Base-by-base conservation (phyloP, 2,888 invertebrate genomes). In the Uloborus plumipes region DNA sequence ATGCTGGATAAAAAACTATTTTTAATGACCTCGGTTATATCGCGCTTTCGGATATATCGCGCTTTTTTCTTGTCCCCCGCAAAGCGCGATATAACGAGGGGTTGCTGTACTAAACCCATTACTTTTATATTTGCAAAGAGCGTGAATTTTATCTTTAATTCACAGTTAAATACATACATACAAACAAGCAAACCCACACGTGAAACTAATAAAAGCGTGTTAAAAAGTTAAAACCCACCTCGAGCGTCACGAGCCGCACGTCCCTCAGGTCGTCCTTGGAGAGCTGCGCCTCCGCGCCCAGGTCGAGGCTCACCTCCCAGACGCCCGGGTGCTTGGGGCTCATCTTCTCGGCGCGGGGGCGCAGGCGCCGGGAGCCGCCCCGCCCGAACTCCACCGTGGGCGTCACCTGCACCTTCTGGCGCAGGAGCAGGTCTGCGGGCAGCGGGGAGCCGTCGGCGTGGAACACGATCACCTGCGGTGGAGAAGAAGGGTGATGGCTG, bases 381-480 rank as follows among this genome's bases (percentile, higher is more conserved):
- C 89, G 89, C 67, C 91, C 89, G 88, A 91, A 91, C 69, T 92
- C 92, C 2, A 93, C 91, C 82, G 90, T 91, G 53, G 93, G 92
- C 16, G 90, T 90, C 16, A 96, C 91, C 86, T 92, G 91, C 90
- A 96, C 92, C 0, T 91, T 88, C 64, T 94, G 92, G 67, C 92
- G 91, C 0, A 89, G 88, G 58, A 95, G 90, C 76, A 93, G 92
- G 87, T 93, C 91, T 2, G 89, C 86, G 26, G 93, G 91, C 26
- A 97, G 90, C 0, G 93, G 93, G 0, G 97, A 96, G 1, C 96
- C 95, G 89, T 98, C 98, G 88, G 95, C 95, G 89, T 95, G 96
- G 1, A 96, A 95, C 0, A 96, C 95, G 14, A 94, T 94, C 88
- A 98, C 91, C 92, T 95, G 89, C 1, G 89, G 86, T 2, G 26